These are phyloP conservation scores for Strigamia maritima DNA, from an alignment of 2,888 invertebrate species.

Conservation along the genomic window DNA sequence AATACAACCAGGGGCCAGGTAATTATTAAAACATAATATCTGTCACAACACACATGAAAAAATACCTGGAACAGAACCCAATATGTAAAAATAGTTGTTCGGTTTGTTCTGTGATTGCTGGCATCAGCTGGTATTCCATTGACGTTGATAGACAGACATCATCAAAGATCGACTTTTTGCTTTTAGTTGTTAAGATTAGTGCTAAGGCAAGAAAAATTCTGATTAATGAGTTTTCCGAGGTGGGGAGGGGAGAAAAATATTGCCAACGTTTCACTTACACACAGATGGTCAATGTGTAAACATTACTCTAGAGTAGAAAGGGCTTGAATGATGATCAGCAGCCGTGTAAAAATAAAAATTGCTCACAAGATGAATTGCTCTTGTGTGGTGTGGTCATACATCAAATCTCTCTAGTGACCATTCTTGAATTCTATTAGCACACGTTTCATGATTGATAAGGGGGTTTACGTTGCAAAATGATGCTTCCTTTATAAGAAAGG, in stretches of 20 bases:
- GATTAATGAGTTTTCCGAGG: conserved; percentile 17
- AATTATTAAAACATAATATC: background rate
- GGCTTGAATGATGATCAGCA: conserved; percentile 29
- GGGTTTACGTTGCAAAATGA: conserved; percentile 1
- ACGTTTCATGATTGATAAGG: conserved; percentile 13
- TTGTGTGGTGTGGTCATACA: background rate
- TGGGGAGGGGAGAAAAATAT: conserved; percentile 9
- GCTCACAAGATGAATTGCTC: conserved; percentile 7
- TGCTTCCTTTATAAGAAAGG: conserved; percentile 1
- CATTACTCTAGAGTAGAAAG: conserved; percentile 4
- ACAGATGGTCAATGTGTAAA: conserved; percentile 29
- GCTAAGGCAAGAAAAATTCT: background rate
- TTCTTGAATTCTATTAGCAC: conserved; percentile 29
- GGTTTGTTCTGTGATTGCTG: too few species aligned
- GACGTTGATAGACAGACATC: too few species aligned
- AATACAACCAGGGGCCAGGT: conserved; percentile 46
- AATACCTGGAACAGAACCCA: too few species aligned
- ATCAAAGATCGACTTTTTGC: background rate
- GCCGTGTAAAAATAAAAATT: conserved; percentile 17
- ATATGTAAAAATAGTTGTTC: too few species aligned
- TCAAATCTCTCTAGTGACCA: conserved; percentile 18
- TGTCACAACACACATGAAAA: too few species aligned
- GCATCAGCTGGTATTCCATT: too few species aligned
- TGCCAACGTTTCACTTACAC: conserved; percentile 23
- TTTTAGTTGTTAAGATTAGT: background rate